Percentiles rank a stretch among this genome's conserved stretches.
These are phyloP conservation scores for Halcyon chelicuti DNA, from an alignment of 2,797 vertebrate genomes.

Conservation along the genomic window DNA sequence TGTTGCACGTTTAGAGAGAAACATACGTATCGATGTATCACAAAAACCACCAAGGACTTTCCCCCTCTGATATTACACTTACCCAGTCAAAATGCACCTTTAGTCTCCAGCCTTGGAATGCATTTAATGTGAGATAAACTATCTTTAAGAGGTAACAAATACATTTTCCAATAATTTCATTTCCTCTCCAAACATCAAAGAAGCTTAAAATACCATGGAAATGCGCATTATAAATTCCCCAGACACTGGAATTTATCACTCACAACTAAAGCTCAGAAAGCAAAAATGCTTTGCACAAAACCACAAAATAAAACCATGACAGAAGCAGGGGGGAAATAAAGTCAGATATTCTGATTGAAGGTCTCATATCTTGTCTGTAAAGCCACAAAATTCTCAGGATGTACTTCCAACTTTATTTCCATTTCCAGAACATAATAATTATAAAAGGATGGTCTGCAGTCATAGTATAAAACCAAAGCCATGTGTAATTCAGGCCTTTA, in stretches of 20 bases:
- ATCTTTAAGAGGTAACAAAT: neutral
- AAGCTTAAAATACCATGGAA: neutral
- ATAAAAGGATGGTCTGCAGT: neutral
- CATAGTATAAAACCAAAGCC: neutral
- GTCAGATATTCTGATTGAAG: neutral
- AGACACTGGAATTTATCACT: neutral
- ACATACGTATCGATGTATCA: neutral
- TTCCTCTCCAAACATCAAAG: conserved; percentile 13
- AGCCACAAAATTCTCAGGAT: neutral
- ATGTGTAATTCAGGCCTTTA: neutral
- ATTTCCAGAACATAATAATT: neutral
- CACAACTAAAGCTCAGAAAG: neutral
- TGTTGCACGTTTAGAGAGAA: neutral
- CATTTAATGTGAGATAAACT: neutral
- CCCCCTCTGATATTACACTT: neutral
- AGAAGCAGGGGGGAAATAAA: rapidly evolving
- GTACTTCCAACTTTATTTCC: conserved; percentile 2
- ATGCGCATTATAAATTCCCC: neutral
- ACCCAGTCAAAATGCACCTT: neutral
- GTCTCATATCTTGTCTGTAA: neutral
- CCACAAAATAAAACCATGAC: neutral
- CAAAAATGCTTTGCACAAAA: neutral
- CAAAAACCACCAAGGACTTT: neutral
- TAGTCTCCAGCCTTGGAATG: neutral
- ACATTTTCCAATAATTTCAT: neutral